Base-by-base conservation (phyloP, 2,113 vertebrate species). In the Callaeas wilsoni region DNA sequence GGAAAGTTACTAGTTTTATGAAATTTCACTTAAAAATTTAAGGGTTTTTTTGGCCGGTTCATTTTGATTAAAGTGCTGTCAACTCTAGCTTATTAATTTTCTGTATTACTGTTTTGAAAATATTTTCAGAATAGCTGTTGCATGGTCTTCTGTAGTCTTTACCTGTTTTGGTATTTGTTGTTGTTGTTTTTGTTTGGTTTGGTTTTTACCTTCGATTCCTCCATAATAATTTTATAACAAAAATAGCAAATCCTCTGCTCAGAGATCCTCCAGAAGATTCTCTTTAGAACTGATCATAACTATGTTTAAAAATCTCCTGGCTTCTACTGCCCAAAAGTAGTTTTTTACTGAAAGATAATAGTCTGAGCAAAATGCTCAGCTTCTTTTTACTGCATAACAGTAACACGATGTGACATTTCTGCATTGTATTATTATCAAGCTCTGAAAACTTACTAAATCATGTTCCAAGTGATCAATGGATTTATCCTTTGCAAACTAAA, bases 401-500 rank as follows among this genome's bases (percentile, higher is more conserved):
- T 93, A 93, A 75, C 65, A 76, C 4, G 3, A 56, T 95, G n/a
- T 85, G 90, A 69, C 35, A 79, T 60, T 94, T 96, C 87, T 94
- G 20, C n/a, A 57, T 77, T 75, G 60, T 84, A 73, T 84, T 94
- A 55, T 95, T 74, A 49, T 93, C 49, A 84, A 46, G 73, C 26
- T 53, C 59, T 78, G 87, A 69, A 90, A 57, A 84, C 39, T 77
- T 84, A 77, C 90, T 95, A 63, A 86, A 85, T 87, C 55, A 74
- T 94, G 35, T 69, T 96, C 47, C 71, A 47, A 78, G 23, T 93
- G 76, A 93, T 95, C 71, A 91, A 71, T 91, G 89, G 50, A 76
- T 93, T 97, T 97, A 77, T 80, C 59, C 82, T 96, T 94, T 75
- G 65, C 47, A 87, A 78, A 52, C 63, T 56, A 59, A 95, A 60